These are phyloP conservation scores for Lophotis ruficrista DNA, from an alignment of 2,113 vertebrate genomes.

Conservation along the genomic window DNA sequence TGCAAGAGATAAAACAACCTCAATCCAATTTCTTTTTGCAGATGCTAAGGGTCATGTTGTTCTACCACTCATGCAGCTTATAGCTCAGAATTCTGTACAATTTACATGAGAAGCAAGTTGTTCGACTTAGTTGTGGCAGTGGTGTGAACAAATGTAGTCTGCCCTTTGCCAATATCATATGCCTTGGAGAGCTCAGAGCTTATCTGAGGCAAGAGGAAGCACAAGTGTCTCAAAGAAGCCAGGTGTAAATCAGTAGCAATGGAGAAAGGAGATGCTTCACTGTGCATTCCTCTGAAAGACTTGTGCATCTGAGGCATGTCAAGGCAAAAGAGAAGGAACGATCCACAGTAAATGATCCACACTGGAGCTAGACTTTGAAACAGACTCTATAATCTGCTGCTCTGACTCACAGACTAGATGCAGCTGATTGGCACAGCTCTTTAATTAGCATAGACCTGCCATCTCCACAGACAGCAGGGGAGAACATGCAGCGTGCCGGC, in stretches of 20 bases:
- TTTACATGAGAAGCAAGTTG: slow-evolving; percentile 57
- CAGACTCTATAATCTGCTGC: background rate
- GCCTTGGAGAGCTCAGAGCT: background rate
- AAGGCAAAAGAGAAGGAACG: background rate
- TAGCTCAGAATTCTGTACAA: slow-evolving; percentile 49
- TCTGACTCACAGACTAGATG: background rate
- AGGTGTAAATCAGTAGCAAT: background rate
- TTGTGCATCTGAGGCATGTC: background rate
- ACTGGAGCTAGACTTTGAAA: background rate
- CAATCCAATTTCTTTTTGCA: slow-evolving; percentile 60
- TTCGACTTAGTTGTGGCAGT: slow-evolving; percentile 40
- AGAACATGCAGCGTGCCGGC: rapidly evolving
- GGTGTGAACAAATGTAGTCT: slow-evolving; percentile 43
- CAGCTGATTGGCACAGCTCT: background rate
- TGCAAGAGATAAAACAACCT: slow-evolving; percentile 58
- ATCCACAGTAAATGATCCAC: background rate
- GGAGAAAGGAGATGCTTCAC: background rate
- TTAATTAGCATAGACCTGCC: background rate
- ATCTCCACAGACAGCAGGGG: rapidly evolving
- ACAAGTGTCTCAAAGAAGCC: background rate
- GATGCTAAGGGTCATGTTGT: slow-evolving; percentile 46
- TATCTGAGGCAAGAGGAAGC: background rate
- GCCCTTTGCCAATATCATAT: background rate
- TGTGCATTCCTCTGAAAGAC: background rate
- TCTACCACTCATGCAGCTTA: slow-evolving; percentile 35